phyloP scores from a whole-genome alignment of 2,888 invertebrate genomes.

The Bruchidius siliquastri region DNA sequence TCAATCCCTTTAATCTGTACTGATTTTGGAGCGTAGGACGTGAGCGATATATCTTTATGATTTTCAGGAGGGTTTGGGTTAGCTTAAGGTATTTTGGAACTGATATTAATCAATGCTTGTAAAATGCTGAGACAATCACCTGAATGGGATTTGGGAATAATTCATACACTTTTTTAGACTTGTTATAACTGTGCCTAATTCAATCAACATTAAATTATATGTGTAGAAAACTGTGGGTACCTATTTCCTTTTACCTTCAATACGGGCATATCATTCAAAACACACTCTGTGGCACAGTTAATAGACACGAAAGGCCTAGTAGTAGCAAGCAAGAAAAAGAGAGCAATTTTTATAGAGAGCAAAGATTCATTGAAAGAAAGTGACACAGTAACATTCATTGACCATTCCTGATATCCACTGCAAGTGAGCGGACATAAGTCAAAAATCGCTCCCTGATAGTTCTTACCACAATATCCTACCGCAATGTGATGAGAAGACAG shows the following conservation, averaged over 20 bases:
- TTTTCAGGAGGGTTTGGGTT: too few relatives aligned
- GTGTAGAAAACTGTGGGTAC: too few relatives aligned
- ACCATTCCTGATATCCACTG: neutral
- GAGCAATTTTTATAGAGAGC: neutral
- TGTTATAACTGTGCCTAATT: too few relatives aligned
- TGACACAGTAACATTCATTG: neutral
- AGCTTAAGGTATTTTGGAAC: too few relatives aligned
- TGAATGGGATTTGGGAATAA: too few relatives aligned
- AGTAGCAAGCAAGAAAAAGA: neutral
- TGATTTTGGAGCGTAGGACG: too few relatives aligned
- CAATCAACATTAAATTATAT: too few relatives aligned
- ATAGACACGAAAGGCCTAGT: neutral
- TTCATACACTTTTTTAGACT: too few relatives aligned
- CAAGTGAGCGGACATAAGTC: neutral
- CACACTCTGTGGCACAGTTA: neutral
- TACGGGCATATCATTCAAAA: neutral
- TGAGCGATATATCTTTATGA: too few relatives aligned
- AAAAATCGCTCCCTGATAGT: neutral
- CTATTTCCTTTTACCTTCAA: neutral
- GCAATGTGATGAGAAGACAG: slow-evolving; percentile 85
- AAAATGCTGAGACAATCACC: too few relatives aligned
- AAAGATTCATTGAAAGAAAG: neutral
- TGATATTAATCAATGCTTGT: too few relatives aligned
- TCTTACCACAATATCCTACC: slow-evolving; percentile 77
- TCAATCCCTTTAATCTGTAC: too few relatives aligned